These are phyloP conservation scores for Tenthredo notha DNA, from an alignment of 2,888 invertebrate genomes.

Conservation along the genomic window DNA sequence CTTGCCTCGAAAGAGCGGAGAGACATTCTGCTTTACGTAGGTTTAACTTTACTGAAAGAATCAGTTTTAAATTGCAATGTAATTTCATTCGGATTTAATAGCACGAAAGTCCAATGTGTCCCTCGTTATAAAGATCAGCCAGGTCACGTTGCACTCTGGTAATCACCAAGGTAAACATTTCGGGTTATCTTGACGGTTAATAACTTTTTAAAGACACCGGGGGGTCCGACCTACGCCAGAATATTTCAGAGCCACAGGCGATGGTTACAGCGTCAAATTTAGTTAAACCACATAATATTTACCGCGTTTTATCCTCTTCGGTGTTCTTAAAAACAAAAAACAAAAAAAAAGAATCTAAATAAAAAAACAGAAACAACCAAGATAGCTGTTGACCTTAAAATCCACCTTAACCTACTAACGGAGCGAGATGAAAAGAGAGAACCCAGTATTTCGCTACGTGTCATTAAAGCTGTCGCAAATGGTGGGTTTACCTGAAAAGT, in stretches of 20 bases:
- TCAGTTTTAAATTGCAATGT: slow-evolving; percentile 41
- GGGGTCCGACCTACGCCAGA: slow-evolving; percentile 18
- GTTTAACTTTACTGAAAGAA: slow-evolving; percentile 8
- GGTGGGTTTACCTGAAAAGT: slow-evolving; percentile 46
- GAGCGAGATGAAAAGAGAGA: slow-evolving; percentile 44
- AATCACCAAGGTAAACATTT: slow-evolving; percentile 37
- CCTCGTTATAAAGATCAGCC: slow-evolving; percentile 38
- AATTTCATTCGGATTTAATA: slow-evolving; percentile 31
- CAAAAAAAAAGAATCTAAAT: neutral
- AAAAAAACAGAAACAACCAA: slow-evolving; percentile 20
- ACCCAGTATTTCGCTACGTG: slow-evolving; percentile 29
- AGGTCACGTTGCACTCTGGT: slow-evolving; percentile 36
- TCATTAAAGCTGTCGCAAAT: slow-evolving; percentile 51
- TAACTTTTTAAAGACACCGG: slow-evolving; percentile 34
- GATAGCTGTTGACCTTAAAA: slow-evolving; percentile 38
- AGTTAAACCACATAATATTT: neutral
- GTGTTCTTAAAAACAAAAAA: neutral
- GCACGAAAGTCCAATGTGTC: neutral
- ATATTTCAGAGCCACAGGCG: slow-evolving; percentile 11
- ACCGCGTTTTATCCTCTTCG: slow-evolving; percentile 5
- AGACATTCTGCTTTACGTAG: neutral
- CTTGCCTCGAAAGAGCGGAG: slow-evolving; percentile 15
- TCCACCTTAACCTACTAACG: slow-evolving; percentile 50
- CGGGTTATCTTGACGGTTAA: slow-evolving; percentile 41
- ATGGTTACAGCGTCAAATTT: neutral